Percentiles rank a stretch among this genome's conserved stretches.
Evolutionary conservation across 2,888 invertebrate species (phyloP).

Genomic region (Hedychridium roseum): DNA sequence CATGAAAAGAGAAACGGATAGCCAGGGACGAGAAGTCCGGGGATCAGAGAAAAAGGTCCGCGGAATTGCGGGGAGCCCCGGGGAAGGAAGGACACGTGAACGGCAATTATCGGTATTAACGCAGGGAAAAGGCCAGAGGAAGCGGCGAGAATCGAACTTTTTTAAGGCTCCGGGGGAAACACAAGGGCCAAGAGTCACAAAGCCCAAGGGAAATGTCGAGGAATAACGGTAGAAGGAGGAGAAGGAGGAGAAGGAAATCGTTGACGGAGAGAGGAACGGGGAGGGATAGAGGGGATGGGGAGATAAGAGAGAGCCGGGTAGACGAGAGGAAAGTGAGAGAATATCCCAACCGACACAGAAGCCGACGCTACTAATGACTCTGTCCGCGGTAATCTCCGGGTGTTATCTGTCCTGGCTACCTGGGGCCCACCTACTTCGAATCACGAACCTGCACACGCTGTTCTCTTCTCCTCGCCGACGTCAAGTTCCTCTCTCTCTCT

Average conservation of each 20-base stretch:
- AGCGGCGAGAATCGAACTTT: no score
- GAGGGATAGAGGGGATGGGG: not conserved
- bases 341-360: constrained; percentile 58
- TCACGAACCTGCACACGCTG: constrained; percentile 55
- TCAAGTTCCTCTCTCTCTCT: constrained; percentile 26
- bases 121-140: no score
- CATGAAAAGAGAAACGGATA: no score
- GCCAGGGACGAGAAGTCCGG: no score
- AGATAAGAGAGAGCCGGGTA: constrained; percentile 10
- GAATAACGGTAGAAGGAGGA: constrained; percentile 10
- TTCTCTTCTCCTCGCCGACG: no score
- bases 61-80: no score
- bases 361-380: constrained; percentile 64
- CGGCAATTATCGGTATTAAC: no score
- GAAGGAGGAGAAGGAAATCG: not conserved
- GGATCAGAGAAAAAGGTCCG: no score
- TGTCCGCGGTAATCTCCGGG: constrained; percentile 63
- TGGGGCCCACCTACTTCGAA: constrained; percentile 64
- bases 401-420: constrained; percentile 64
- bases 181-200: no score
- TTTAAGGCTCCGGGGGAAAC: no score
- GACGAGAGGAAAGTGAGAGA: constrained; percentile 42
- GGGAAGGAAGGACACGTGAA: no score
- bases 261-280: not conserved
- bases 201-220: constrained; percentile 39